These are phyloP conservation scores for Apodemia zela DNA, from an alignment of 2,888 invertebrate species.

Conservation along the genomic window DNA sequence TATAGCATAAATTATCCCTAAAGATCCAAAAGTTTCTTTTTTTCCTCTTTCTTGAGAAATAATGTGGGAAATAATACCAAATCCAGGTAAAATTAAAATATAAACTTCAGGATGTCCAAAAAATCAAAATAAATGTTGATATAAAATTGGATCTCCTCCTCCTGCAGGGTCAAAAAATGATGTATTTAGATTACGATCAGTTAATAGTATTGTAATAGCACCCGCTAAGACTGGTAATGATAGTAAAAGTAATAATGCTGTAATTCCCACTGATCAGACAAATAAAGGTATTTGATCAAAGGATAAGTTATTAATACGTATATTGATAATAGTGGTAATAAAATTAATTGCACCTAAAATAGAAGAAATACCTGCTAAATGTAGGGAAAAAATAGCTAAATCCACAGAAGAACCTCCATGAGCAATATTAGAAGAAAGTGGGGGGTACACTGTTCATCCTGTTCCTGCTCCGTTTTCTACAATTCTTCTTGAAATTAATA, in stretches of 20 bases:
- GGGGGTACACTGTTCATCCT: constrained; percentile 90
- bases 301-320: constrained; percentile 80
- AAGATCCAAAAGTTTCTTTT: constrained; percentile 85
- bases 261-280: constrained; percentile 84
- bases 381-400: constrained; percentile 87
- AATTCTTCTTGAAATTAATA: constrained; percentile 82
- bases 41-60: constrained; percentile 87
- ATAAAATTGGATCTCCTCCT: constrained; percentile 90
- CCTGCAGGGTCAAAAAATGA: constrained; percentile 90
- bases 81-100: constrained; percentile 91
- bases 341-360: constrained; percentile 90
- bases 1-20: constrained; percentile 93
- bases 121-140: constrained; percentile 93
- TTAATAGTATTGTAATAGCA: constrained; percentile 67
- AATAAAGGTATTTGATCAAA: constrained; percentile 86
- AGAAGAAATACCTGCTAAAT: constrained; percentile 86
- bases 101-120: constrained; percentile 94
- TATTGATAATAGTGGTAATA: constrained; percentile 88
- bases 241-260: constrained; percentile 78
- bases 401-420: constrained; percentile 86
- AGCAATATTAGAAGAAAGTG: constrained; percentile 81
- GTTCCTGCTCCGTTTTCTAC: constrained; percentile 87
- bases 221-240: constrained; percentile 86
- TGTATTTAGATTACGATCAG: constrained; percentile 90
- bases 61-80: constrained; percentile 90